Base-by-base conservation (phyloP, 2,797 vertebrate species). In the Peromyscus eremicus region DNA sequence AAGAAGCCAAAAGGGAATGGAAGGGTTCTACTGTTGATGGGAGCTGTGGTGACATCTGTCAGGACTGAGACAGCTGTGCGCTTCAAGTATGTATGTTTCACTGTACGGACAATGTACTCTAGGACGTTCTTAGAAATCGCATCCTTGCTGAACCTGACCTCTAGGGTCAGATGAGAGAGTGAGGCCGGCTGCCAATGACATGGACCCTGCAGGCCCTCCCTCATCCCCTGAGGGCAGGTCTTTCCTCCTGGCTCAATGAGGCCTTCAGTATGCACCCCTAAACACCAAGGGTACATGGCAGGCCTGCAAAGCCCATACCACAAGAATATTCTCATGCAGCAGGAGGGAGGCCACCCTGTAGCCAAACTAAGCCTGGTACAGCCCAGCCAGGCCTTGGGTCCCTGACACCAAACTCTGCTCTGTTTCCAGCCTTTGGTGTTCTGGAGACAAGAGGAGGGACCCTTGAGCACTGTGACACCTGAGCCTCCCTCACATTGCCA, bases 241-340 rank as follows among this genome's bases (percentile, higher is more conserved):
- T 70, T 66, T 71, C 37, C 25, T 77, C 43, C 13, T n/a, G 14
- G 19, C 32, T 27, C 16, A 32, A 10, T 52, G 66, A 71, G 55
- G 37, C 43, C 40, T n/a, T 62, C 19, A 0, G 5, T 32, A 7
- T 2, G 6, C 0, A 46, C 27, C 64, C 16, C 16, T 64, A 66
- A 75, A 37, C 16, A 66, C 23, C 37, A 29, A 10, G 11, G 23
- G 27, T 55, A n/a, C 16, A 49, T 5, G 55, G 66, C 75, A 6
- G 68, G 16, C 64, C 82, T 57, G 43, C 66, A 29, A 49, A 84
- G 37, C n/a, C 71, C 71, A 34, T 5, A 21, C 0, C 11, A 49
- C 14, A 34, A n/a, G 5, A 0, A 27, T n/a, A 21, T 6, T 19
- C 66, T 21, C 21, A 21, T 6, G 6, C 5, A 23, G 57, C 6